These are phyloP conservation scores for Nycticorax nycticorax DNA, from an alignment of 2,113 vertebrate genomes.

Conservation along the genomic window DNA sequence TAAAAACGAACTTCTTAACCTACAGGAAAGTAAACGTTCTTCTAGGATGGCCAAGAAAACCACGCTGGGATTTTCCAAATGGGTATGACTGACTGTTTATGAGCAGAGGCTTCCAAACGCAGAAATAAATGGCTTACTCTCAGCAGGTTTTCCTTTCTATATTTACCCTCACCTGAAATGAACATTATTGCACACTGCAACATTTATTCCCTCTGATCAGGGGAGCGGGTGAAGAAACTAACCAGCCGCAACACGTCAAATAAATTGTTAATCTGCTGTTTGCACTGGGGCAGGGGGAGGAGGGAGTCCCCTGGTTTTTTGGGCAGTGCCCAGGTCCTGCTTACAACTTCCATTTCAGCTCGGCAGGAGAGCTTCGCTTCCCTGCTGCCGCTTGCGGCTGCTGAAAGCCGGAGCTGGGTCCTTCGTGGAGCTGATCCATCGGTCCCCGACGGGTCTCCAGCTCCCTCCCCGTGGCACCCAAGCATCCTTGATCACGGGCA, in stretches of 20 bases:
- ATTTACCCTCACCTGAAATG: constrained; percentile 72
- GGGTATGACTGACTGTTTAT: constrained; percentile 61
- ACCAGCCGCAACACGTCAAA: constrained; percentile 54
- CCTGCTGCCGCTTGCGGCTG: background rate
- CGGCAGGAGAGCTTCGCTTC: background rate
- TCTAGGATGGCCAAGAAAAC: constrained; percentile 48
- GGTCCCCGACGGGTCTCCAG: accelerated
- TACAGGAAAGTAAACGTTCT: constrained; percentile 52
- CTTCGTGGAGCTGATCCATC: accelerated
- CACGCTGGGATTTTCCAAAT: constrained; percentile 70
- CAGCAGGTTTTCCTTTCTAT: constrained; percentile 71
- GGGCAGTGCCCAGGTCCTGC: constrained; percentile 8
- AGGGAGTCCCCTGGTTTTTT: constrained; percentile 29
- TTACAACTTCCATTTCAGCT: background rate
- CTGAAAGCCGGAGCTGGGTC: background rate
- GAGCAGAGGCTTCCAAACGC: constrained; percentile 44
- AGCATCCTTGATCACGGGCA: background rate
- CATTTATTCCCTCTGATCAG: constrained; percentile 57
- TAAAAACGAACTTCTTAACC: constrained; percentile 59
- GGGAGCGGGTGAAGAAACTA: constrained; percentile 1
- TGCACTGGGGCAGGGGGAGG: background rate
- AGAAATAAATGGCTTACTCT: constrained; percentile 62
- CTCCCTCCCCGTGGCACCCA: background rate
- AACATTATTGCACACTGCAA: constrained; percentile 47
- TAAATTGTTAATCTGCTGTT: constrained; percentile 49